Evolutionary conservation across 2,888 invertebrate species (phyloP).

Genomic region (Vandiemenella viatica): DNA sequence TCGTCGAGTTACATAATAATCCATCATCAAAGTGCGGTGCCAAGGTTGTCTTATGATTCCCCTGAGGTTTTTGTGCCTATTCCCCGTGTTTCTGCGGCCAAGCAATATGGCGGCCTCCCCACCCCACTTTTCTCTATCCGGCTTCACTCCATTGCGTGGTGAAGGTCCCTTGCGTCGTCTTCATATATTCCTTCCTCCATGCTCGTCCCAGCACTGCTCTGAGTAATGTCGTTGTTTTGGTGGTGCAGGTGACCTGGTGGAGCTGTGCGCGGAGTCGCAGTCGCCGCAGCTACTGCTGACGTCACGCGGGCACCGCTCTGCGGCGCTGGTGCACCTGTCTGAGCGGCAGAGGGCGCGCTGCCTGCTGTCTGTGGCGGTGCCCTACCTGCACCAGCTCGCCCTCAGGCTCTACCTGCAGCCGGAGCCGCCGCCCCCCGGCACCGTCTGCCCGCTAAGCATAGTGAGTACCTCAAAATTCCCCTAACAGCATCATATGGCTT

Average conservation of each 20-base stretch:
- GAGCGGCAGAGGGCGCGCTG: background rate
- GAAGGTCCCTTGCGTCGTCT: too few relatives aligned
- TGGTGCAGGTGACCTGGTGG: background rate
- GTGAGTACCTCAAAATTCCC: background rate
- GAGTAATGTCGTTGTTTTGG: background rate
- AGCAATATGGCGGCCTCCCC: too few relatives aligned
- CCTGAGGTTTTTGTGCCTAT: too few relatives aligned
- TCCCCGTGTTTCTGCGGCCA: too few relatives aligned
- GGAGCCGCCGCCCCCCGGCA: background rate
- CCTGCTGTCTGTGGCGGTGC: background rate
- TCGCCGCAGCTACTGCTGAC: background rate
- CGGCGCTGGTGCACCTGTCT: background rate
- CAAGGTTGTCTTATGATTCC: too few relatives aligned
- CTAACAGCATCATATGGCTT: too few relatives aligned
- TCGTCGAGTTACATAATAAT: too few relatives aligned
- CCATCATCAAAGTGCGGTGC: too few relatives aligned
- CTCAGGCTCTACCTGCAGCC: background rate
- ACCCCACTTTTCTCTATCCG: too few relatives aligned
- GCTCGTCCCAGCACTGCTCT: too few relatives aligned
- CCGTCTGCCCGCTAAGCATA: background rate
- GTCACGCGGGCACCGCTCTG: background rate
- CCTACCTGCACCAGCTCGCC: background rate
- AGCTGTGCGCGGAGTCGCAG: background rate
- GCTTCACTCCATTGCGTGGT: too few relatives aligned
- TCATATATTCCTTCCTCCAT: too few relatives aligned